Conservation (phyloP, 2,797 vertebrate species). For the Hapalemur alaotrensis region DNA sequence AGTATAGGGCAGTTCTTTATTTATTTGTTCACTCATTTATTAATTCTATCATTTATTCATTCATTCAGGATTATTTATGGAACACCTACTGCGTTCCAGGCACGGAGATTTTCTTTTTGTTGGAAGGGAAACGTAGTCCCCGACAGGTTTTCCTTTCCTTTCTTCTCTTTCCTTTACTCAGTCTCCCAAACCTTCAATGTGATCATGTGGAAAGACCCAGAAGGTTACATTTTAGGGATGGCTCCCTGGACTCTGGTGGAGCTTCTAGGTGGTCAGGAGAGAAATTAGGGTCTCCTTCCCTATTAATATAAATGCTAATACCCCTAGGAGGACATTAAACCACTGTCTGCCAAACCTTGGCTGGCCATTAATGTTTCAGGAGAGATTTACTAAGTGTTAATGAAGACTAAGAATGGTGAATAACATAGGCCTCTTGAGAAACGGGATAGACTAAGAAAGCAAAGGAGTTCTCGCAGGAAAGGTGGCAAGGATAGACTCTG, state of each 20-base stretch:
- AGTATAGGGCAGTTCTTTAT: background rate
- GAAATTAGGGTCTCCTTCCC: background rate
- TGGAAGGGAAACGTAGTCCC: background rate
- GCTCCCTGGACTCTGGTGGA: background rate
- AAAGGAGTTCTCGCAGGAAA: background rate
- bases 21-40: background rate
- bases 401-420: background rate
- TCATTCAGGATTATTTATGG: background rate
- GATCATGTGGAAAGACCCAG: background rate
- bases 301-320: background rate
- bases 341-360: background rate
- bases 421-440: background rate
- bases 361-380: background rate
- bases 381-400: background rate
- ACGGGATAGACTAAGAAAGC: background rate
- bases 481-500: background rate
- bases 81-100: background rate
- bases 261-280: background rate
- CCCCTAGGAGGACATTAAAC: background rate
- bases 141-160: background rate
- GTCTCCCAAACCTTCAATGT: background rate
- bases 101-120: background rate
- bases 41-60: background rate
- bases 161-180: background rate
- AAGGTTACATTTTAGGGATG: background rate